Percentiles rank a stretch among this genome's conserved stretches.
Conservation (phyloP, 2,797 vertebrate species). For the Kryptolebias ocellatus region DNA sequence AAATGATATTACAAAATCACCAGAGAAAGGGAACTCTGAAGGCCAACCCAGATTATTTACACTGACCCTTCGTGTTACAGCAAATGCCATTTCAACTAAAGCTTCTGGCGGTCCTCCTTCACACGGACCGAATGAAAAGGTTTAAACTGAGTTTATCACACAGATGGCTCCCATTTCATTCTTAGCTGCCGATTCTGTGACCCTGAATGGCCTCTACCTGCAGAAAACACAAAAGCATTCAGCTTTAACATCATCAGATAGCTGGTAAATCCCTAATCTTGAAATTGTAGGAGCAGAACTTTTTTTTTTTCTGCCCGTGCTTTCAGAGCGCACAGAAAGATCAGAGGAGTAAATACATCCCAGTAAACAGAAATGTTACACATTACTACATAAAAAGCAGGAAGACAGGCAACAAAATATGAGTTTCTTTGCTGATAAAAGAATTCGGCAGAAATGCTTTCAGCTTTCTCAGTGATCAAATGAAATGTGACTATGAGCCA, state of each 20-base stretch:
- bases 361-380: neutral
- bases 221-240: constrained; percentile 26
- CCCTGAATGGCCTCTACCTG: constrained; percentile 18
- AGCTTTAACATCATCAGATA: constrained; percentile 19
- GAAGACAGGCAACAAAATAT: neutral
- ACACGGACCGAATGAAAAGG: constrained; percentile 4
- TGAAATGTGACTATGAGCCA: constrained; percentile 1
- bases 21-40: neutral
- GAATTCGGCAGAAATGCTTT: constrained; percentile 1
- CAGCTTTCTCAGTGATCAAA: constrained; percentile 2
- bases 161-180: constrained; percentile 39
- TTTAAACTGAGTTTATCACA: constrained; percentile 41
- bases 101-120: constrained; percentile 17
- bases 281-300: constrained; percentile 15
- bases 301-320: constrained; percentile 7
- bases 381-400: neutral
- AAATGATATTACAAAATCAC: neutral
- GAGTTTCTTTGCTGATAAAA: neutral
- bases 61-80: neutral
- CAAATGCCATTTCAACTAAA: constrained; percentile 15
- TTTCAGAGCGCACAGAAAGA: constrained; percentile 7
- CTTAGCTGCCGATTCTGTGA: constrained; percentile 31
- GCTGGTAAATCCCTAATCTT: constrained; percentile 32
- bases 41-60: neutral
- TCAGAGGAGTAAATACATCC: neutral